These are phyloP conservation scores for Acanthurus tractus DNA, from an alignment of 2,797 vertebrate species.

Conservation along the genomic window DNA sequence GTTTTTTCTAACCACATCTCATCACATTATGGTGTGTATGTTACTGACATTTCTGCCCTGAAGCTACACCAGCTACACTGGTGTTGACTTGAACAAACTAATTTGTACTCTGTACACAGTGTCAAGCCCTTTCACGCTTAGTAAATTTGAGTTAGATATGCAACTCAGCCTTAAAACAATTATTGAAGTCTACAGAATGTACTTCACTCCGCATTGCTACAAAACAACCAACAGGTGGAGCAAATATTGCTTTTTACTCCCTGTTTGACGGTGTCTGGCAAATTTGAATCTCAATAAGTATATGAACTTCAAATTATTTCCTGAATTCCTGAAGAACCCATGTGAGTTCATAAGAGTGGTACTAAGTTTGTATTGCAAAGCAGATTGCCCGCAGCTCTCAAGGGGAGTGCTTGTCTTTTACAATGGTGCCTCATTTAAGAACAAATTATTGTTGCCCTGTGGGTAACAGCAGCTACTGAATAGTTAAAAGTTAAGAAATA, in stretches of 20 bases:
- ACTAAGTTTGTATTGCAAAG: not conserved
- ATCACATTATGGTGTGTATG: not conserved
- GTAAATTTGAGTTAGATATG: not conserved
- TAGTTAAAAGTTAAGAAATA: not conserved
- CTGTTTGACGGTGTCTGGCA: slow-evolving; percentile 8
- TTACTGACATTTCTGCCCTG: not conserved
- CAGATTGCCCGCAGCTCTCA: slow-evolving; percentile 7
- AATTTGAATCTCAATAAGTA: slow-evolving; percentile 18
- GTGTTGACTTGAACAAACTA: not conserved
- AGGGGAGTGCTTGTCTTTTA: slow-evolving; percentile 17
- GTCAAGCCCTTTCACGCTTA: not conserved
- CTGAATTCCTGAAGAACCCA: not conserved
- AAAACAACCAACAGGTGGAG: slow-evolving; percentile 77
- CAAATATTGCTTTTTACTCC: slow-evolving; percentile 58
- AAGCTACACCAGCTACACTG: not conserved
- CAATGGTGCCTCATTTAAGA: slow-evolving; percentile 2
- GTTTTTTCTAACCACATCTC: slow-evolving; percentile 18
- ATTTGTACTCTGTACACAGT: not conserved
- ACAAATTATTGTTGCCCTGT: not conserved
- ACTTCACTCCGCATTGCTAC: slow-evolving; percentile 16
- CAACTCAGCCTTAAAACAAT: not conserved
- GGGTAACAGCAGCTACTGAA: not conserved
- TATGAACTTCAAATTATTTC: not conserved
- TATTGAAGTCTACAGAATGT: not conserved
- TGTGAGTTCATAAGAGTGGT: slow-evolving; percentile 2